Evolutionary conservation across 1,140 invertebrate genomes (phyloP).

Genomic region (Ostrea denselamellosa): DNA sequence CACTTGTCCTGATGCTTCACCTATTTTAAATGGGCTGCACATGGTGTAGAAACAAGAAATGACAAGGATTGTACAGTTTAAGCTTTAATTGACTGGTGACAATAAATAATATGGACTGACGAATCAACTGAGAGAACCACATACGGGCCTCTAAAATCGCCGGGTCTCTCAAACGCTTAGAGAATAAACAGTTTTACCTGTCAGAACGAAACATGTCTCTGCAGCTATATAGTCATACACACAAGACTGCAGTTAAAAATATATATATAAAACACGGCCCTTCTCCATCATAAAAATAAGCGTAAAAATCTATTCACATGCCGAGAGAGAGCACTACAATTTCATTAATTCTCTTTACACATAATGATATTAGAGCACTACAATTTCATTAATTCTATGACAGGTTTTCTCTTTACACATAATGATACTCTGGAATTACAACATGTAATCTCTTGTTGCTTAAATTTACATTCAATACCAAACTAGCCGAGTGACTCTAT

Average conservation of each 20-base stretch:
- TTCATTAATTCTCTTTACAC: background rate
- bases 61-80: background rate
- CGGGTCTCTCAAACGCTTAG: slow-evolving; percentile 27
- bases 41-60: background rate
- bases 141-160: background rate
- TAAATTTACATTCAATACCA: background rate
- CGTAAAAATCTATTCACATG: slow-evolving; percentile 24
- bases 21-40: no score
- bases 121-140: slow-evolving; percentile 7
- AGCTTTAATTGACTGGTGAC: slow-evolving; percentile 34
- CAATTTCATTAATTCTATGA: background rate
- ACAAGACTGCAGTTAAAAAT: slow-evolving; percentile 23
- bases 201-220: background rate
- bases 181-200: slow-evolving; percentile 12
- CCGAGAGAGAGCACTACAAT: background rate
- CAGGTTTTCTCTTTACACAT: background rate
- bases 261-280: slow-evolving; percentile 32
- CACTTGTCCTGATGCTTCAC: no score
- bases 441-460: background rate
- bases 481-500: background rate
- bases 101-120: slow-evolving; percentile 40
- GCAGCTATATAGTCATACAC: slow-evolving; percentile 4
- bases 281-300: slow-evolving; percentile 34
- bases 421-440: no score
- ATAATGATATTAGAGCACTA: background rate